Evolutionary conservation across 2,888 invertebrate genomes (phyloP), one percentile per base, ranked within the genome.

Genomic region (Dryadula phaetusa): DNA sequence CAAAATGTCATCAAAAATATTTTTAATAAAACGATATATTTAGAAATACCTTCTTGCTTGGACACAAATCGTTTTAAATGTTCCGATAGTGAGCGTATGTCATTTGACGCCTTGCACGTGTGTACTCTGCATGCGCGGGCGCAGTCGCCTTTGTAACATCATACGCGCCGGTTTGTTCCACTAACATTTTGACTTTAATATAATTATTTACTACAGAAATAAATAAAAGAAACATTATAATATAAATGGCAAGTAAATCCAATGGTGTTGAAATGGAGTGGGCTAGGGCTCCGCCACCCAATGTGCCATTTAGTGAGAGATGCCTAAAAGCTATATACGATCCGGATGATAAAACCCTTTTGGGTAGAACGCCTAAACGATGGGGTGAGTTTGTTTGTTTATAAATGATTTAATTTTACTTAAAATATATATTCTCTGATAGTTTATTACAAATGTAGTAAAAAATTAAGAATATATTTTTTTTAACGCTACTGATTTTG

Each of bases 301-400:
- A 81, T 0, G 82, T 84, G 0, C 79, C 87, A 0, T 71, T 81
- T 1, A 81, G 84, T 75, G 74, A 78, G 49, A 82, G 85, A 53
- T 67, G 85, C 0, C 77, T 79, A 8, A 84, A 80, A 60, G 80
- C 82, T 0, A 79, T 91, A 44, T 92, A 92, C 72, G 83, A 92
- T 70, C 84, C 84, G 6, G 84, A 86, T 0, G 91, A 92, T 16
- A 84, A 85, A 6, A 90, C 89, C 76, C 83, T 90, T 70, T 77
- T 91, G 25, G 92, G 92, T 32, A 76, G 92, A 20, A 92, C 92
- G 46, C 83, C 90, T 34, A 88, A 88, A 66, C 75, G 90, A 83
- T 92, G 92, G 92, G 92, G 92, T 92, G 74, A 87, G 91, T 81
- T 71, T 71, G 1, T 44, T 34, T 46, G 16, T 52, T 42, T 46